These are phyloP conservation scores for Caenorhabditis briggsae DNA, from an alignment of 1,140 invertebrate species.

Conservation along the genomic window DNA sequence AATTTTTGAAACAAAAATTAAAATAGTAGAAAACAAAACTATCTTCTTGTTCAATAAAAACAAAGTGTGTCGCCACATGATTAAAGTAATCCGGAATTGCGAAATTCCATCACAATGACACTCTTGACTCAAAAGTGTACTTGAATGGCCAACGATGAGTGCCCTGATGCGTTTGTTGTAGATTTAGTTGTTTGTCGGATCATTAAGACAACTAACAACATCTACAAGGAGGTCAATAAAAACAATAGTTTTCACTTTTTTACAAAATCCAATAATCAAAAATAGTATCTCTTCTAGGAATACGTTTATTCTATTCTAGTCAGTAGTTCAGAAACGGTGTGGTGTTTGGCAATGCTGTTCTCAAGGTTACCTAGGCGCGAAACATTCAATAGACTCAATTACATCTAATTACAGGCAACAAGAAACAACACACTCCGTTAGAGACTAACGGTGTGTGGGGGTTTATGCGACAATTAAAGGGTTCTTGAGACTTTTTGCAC, in stretches of 20 bases:
- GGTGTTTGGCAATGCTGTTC: not conserved
- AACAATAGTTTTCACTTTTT: not conserved
- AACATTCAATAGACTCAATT: conserved; percentile 54
- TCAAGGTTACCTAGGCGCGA: conserved; percentile 50
- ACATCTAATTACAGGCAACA: conserved; percentile 44
- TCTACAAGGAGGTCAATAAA: not conserved
- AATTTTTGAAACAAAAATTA: not conserved
- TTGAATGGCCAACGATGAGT: conserved; percentile 46
- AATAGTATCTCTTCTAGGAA: not conserved
- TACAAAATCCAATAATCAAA: not conserved
- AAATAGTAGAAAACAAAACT: not conserved
- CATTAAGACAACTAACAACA: conserved; percentile 15
- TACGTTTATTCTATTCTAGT: too few species aligned
- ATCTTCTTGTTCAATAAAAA: not conserved
- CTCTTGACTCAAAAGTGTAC: conserved; percentile 48
- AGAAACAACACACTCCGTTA: conserved; percentile 51
- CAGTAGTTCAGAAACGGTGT: conserved; percentile 2
- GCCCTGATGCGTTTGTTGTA: conserved; percentile 33
- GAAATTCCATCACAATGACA: conserved; percentile 45
- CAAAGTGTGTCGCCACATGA: conserved; percentile 3
- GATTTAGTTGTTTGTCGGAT: conserved; percentile 35
- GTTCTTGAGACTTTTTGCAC: conserved; percentile 21
- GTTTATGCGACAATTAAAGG: conserved; percentile 39
- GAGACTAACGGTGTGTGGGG: conserved; percentile 39
- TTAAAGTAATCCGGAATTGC: conserved; percentile 47